phyloP scores from a whole-genome alignment of 2,888 invertebrate species.

The Microdon myrmicae region DNA sequence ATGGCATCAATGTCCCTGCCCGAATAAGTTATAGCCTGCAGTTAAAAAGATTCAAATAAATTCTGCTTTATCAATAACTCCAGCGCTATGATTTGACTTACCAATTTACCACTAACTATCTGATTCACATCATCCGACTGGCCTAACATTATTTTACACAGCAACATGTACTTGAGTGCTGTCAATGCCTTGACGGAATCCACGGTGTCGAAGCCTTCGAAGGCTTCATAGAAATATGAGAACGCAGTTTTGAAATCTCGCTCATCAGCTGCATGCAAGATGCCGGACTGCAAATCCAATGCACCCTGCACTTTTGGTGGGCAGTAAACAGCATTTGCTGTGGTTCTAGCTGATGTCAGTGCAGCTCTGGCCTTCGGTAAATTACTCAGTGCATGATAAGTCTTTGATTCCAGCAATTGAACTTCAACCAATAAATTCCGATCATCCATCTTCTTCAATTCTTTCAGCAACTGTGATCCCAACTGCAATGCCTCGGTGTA shows the following conservation, averaged over 20 bases:
- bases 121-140: conserved; percentile 95
- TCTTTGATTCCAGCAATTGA: conserved; percentile 97
- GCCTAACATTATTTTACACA: conserved; percentile 98
- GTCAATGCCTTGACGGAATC: conserved; percentile 91
- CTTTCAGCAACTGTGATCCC: conserved; percentile 88
- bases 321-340: conserved; percentile 99
- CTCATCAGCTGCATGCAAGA: conserved; percentile 99
- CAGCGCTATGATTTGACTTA: conserved; percentile 49
- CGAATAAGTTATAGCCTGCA: conserved; percentile 90
- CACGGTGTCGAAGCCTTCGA: conserved; percentile 97
- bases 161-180: conserved; percentile 98
- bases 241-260: conserved; percentile 99
- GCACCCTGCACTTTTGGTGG: conserved; percentile 98
- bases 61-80: neutral
- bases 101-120: conserved; percentile 93
- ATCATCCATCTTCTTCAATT: conserved; percentile 98
- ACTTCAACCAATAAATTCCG: conserved; percentile 99
- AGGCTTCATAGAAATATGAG: conserved; percentile 99
- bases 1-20: conserved; percentile 97
- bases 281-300: conserved; percentile 96
- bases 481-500: conserved; percentile 86
- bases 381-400: conserved; percentile 97
- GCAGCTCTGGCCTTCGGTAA: conserved; percentile 96
- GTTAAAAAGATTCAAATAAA: neutral
- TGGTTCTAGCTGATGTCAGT: conserved; percentile 97